Percentiles rank a stretch among this genome's conserved stretches.
Evolutionary conservation across 2,113 vertebrate species (phyloP).

Genomic region (Gymnorhina tibicen): DNA sequence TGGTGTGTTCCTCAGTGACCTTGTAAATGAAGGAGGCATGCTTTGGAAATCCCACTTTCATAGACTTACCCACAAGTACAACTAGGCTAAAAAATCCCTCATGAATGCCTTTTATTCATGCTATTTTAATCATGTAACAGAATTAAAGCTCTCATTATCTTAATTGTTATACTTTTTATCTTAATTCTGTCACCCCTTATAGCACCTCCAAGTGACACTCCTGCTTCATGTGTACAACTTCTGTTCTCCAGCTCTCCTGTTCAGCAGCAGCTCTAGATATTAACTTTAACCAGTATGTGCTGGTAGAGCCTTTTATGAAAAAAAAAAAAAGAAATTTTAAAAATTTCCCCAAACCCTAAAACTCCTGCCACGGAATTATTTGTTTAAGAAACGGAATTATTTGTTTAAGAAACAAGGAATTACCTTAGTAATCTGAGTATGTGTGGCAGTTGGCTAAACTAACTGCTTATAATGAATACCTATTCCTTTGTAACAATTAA

Average conservation of each 20-base stretch:
- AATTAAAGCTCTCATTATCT: not conserved
- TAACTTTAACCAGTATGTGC: not conserved
- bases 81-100: not conserved
- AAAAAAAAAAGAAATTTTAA: not conserved
- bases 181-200: not conserved
- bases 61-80: not conserved
- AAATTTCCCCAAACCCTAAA: not conserved
- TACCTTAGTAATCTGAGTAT: not conserved
- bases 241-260: not conserved
- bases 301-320: not conserved
- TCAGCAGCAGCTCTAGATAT: not conserved
- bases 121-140: not conserved
- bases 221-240: not conserved
- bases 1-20: not conserved
- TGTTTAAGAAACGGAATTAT: not conserved
- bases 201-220: conserved; percentile 2
- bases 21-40: not conserved
- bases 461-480: not conserved
- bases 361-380: not conserved
- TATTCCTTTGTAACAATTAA: not conserved
- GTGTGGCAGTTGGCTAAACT: not conserved
- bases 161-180: conserved; percentile 6
- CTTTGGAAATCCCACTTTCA: not conserved
- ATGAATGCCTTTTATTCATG: not conserved
- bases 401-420: not conserved